phyloP scores from a whole-genome alignment of 2,113 vertebrate species.

The Coreoperca whiteheadi region DNA sequence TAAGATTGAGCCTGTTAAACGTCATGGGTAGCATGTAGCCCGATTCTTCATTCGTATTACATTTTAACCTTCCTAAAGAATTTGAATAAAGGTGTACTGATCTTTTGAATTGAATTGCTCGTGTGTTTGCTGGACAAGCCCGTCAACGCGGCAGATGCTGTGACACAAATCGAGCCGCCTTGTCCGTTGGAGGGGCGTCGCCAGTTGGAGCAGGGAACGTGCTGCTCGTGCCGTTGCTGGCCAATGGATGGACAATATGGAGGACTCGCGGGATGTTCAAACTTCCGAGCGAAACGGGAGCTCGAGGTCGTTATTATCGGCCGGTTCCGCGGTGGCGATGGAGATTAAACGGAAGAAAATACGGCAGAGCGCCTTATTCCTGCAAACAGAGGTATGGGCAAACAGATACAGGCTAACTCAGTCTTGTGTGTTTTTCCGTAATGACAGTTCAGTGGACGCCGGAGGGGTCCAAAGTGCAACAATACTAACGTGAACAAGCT shows the following conservation, averaged over 20 bases:
- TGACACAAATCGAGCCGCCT: neutral
- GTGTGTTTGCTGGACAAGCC: neutral
- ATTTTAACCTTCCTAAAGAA: neutral
- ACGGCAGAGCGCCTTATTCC: slow-evolving; percentile 76
- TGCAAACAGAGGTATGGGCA: slow-evolving; percentile 76
- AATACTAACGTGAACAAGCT: neutral
- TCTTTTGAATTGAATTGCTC: neutral
- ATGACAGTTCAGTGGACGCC: slow-evolving; percentile 7
- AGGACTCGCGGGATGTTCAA: slow-evolving; percentile 84
- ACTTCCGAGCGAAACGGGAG: slow-evolving; percentile 68
- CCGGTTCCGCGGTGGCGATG: slow-evolving; percentile 84
- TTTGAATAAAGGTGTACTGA: neutral
- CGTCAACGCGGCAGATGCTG: neutral
- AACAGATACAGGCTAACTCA: neutral
- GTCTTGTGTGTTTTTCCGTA: neutral
- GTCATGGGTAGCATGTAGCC: neutral
- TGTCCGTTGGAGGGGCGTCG: slow-evolving; percentile 42
- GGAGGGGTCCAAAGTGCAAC: slow-evolving; percentile 37
- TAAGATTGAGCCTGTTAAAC: neutral
- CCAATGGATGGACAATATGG: slow-evolving; percentile 73
- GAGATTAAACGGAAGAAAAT: slow-evolving; percentile 87
- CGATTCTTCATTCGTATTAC: neutral
- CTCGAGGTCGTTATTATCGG: slow-evolving; percentile 59
- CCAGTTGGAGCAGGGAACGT: slow-evolving; percentile 34
- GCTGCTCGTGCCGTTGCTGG: neutral